phyloP scores from a whole-genome alignment of 2,797 vertebrate species.

The Sebastes iracundus region DNA sequence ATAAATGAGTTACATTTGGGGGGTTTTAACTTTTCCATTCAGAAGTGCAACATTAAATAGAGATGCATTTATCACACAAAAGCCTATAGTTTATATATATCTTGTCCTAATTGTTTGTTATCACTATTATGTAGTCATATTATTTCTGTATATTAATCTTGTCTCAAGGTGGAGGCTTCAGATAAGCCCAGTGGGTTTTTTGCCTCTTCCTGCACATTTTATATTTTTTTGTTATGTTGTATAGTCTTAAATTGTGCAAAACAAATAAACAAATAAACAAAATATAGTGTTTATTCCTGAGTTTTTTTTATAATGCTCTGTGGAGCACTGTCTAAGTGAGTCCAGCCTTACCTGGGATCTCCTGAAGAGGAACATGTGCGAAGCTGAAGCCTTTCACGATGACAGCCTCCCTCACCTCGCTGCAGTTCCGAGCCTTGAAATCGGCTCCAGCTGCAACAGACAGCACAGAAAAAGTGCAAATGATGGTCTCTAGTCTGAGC shows the following conservation, averaged over 20 bases:
- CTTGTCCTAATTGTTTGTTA: too few relatives aligned
- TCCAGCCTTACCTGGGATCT: conserved; percentile 90
- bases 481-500: conserved; percentile 73
- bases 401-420: conserved; percentile 89
- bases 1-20: background rate
- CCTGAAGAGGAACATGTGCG: conserved; percentile 88
- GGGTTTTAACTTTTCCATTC: background rate
- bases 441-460: conserved; percentile 82
- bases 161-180: too few relatives aligned
- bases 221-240: too few relatives aligned
- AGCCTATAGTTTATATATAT: too few relatives aligned
- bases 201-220: too few relatives aligned
- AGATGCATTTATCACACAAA: background rate
- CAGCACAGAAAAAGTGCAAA: conserved; percentile 82
- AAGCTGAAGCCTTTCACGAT: conserved; percentile 89
- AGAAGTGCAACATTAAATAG: background rate
- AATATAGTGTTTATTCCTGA: background rate
- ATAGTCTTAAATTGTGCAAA: too few relatives aligned
- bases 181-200: too few relatives aligned
- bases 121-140: too few relatives aligned
- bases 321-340: background rate
- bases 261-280: too few relatives aligned
- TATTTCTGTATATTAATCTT: too few relatives aligned
- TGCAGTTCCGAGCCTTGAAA: conserved; percentile 87
- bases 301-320: background rate